These are phyloP conservation scores for Spinus olivaceus DNA, from an alignment of 2,797 vertebrate species.

Conservation along the genomic window DNA sequence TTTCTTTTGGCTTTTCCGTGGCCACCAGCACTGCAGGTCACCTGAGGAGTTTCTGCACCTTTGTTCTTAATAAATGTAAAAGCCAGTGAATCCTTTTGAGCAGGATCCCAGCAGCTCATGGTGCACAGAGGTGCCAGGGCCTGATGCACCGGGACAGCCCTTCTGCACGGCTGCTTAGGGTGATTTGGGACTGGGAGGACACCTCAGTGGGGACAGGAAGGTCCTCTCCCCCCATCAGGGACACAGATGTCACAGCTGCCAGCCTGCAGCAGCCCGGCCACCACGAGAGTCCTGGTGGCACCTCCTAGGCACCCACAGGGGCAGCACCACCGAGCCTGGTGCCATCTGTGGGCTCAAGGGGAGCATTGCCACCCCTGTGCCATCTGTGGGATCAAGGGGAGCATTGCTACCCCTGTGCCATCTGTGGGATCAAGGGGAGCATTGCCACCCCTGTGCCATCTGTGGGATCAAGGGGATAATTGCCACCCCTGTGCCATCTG, in stretches of 20 bases:
- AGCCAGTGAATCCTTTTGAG: neutral
- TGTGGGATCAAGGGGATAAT: accelerated
- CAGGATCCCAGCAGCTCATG: accelerated
- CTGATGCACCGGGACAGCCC: neutral
- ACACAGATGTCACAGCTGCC: neutral
- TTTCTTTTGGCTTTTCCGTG: too few species aligned
- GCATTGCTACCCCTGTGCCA: too few species aligned
- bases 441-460: accelerated
- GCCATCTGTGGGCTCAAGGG: too few species aligned
- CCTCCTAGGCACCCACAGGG: neutral
- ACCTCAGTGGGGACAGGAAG: neutral
- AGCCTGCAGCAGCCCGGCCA: neutral
- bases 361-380: too few species aligned
- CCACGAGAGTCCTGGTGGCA: accelerated
- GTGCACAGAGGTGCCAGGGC: accelerated
- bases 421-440: too few species aligned
- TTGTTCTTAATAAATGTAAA: neutral
- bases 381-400: too few species aligned
- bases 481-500: neutral
- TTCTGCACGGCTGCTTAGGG: accelerated
- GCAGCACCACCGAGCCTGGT: neutral
- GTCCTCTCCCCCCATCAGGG: neutral
- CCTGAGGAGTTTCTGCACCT: neutral
- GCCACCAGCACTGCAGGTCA: neutral
- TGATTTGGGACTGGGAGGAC: neutral